These are phyloP conservation scores for Phodopus roborovskii DNA, from an alignment of 2,113 vertebrate genomes.

Conservation along the genomic window DNA sequence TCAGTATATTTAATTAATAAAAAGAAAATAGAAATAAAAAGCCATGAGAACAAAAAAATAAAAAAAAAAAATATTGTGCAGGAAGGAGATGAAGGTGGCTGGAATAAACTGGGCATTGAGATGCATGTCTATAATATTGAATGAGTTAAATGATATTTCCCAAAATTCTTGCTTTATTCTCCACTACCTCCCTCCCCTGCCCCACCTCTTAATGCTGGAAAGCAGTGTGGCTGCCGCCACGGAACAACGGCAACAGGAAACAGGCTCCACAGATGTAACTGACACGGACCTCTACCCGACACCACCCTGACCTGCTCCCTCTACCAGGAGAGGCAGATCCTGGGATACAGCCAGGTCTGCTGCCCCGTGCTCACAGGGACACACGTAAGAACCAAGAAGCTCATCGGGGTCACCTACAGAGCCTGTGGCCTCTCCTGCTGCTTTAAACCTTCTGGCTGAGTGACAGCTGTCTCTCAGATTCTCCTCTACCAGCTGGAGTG, in stretches of 20 bases:
- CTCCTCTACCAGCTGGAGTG: neutral
- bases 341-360: neutral
- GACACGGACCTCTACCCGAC: neutral
- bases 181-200: neutral
- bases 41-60: neutral
- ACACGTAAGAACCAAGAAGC: neutral
- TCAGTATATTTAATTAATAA: neutral
- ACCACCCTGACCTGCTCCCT: neutral
- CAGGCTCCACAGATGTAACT: neutral
- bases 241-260: neutral
- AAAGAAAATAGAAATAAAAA: neutral
- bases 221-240: neutral
- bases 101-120: neutral
- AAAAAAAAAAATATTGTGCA: neutral
- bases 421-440: neutral
- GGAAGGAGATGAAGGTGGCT: neutral
- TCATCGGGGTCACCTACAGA: neutral
- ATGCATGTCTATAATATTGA: neutral
- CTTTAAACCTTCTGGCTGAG: neutral
- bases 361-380: neutral
- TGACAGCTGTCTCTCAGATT: neutral
- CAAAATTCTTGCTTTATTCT: neutral
- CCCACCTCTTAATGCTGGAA: neutral
- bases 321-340: neutral
- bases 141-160: neutral